phyloP scores from a whole-genome alignment of 1,140 invertebrate genomes.

The Zeugodacus cucurbitae region DNA sequence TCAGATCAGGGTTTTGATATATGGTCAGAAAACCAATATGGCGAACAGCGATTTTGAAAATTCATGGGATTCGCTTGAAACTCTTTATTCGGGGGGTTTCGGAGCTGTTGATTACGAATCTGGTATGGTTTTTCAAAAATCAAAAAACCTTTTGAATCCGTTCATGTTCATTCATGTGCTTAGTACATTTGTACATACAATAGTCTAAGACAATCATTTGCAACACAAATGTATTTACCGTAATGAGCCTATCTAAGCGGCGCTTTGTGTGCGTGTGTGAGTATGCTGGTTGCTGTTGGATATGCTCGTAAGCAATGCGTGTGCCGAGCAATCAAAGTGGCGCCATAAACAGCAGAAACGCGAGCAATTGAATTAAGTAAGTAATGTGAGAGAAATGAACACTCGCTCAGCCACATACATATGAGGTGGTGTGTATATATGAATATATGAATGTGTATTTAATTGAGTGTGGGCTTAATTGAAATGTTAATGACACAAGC shows the following conservation, averaged over 20 bases:
- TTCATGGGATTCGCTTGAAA: too few species aligned
- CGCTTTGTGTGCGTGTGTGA: not conserved
- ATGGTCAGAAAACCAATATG: too few species aligned
- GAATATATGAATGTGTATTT: not conserved
- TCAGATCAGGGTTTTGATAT: too few species aligned
- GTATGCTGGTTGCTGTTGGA: not conserved
- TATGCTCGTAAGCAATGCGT: not conserved
- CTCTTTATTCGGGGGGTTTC: too few species aligned
- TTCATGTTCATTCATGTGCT: too few species aligned
- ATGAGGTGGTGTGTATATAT: not conserved
- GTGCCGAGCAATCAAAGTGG: constrained; percentile 9
- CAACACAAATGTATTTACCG: not conserved
- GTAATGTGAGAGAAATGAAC: not conserved
- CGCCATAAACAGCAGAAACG: constrained; percentile 18
- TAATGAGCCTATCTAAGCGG: not conserved
- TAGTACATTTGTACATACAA: too few species aligned
- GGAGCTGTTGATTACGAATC: too few species aligned
- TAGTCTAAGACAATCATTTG: not conserved
- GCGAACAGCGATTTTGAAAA: too few species aligned
- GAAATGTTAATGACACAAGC: not conserved
- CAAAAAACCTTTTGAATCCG: too few species aligned
- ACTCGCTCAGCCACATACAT: not conserved
- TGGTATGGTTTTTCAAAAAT: too few species aligned
- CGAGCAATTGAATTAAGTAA: constrained; percentile 26
- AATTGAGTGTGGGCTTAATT: not conserved